Conservation (phyloP, 2,113 vertebrate species). For the Tiliqua scincoides region DNA sequence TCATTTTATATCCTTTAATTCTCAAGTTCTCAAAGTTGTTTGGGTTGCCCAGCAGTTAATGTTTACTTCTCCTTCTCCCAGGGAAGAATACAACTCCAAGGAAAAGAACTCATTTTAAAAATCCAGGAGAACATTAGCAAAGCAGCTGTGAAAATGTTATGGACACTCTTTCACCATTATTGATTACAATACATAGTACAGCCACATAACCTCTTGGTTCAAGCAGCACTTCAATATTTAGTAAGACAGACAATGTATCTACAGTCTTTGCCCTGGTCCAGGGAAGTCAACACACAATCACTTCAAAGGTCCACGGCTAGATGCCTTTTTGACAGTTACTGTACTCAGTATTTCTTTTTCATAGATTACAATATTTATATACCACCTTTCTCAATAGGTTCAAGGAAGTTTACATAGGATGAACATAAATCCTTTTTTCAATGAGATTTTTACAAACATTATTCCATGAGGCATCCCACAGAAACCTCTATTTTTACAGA, state of each 20-base stretch:
- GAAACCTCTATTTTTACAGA: too few relatives aligned
- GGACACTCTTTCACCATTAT: too few relatives aligned
- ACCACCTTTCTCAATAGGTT: too few relatives aligned
- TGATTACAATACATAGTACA: not conserved
- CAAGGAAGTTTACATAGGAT: too few relatives aligned
- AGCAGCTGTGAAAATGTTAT: not conserved
- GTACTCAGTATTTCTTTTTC: too few relatives aligned
- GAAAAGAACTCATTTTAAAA: not conserved
- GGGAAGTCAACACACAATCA: too few relatives aligned
- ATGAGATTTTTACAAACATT: too few relatives aligned
- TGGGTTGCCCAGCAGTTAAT: not conserved
- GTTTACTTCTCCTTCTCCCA: not conserved
- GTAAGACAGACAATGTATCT: not conserved
- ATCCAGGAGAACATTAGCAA: not conserved
- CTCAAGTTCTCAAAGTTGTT: not conserved
- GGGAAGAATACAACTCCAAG: not conserved
- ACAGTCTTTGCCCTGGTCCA: not conserved
- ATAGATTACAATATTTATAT: too few relatives aligned
- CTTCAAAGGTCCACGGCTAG: too few relatives aligned
- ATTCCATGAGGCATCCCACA: too few relatives aligned
- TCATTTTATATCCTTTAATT: not conserved
- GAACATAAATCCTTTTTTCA: too few relatives aligned
- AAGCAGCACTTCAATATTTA: not conserved
- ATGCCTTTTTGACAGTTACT: too few relatives aligned
- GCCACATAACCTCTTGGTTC: not conserved